Evolutionary conservation across 2,888 invertebrate genomes (phyloP).

Genomic region (Doris montereyensis): DNA sequence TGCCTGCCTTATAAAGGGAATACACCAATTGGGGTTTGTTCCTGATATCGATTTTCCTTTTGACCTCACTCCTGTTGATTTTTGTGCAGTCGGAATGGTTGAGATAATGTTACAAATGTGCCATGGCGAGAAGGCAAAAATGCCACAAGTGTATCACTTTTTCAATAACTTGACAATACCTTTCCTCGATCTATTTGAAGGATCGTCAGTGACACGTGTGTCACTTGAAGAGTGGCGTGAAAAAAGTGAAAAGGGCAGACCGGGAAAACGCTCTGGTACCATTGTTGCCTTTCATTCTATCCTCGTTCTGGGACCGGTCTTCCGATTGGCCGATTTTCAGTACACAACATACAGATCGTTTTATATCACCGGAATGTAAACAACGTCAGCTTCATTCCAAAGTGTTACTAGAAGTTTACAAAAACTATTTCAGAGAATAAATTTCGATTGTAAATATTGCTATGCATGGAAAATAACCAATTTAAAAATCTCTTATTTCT

Average conservation of each 20-base stretch:
- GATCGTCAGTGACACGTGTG: constrained; percentile 46
- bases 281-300: constrained; percentile 54
- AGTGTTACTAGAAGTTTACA: constrained; percentile 51
- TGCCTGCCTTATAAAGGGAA: constrained; percentile 50
- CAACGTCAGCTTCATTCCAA: constrained; percentile 44
- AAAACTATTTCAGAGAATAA: constrained; percentile 50
- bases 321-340: constrained; percentile 55
- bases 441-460: no score
- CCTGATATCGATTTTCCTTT: constrained; percentile 57
- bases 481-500: no score
- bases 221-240: constrained; percentile 51
- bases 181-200: constrained; percentile 51
- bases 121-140: constrained; percentile 30
- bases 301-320: constrained; percentile 54
- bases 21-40: constrained; percentile 50
- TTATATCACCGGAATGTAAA: constrained; percentile 47
- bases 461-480: no score
- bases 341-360: constrained; percentile 48
- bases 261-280: constrained; percentile 51
- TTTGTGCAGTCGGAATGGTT: constrained; percentile 53
- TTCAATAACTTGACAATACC: constrained; percentile 54
- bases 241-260: constrained; percentile 43
- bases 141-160: constrained; percentile 51
- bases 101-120: constrained; percentile 49
- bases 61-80: constrained; percentile 59